phyloP scores from a whole-genome alignment of 2,888 invertebrate species.

The Dasysyrphus tricinctus region DNA sequence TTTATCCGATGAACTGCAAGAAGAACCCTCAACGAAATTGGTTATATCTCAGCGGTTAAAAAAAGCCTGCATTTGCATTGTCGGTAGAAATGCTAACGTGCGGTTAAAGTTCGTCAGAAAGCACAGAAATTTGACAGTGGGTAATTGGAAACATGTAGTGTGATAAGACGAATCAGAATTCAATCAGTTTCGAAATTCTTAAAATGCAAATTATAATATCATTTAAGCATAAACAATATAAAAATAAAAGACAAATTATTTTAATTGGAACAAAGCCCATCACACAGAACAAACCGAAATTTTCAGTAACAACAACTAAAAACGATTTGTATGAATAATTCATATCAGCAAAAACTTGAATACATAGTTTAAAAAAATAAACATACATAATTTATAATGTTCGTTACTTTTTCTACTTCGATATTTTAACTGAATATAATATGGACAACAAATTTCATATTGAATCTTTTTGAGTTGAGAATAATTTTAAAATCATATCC shows the following conservation, averaged over 20 bases:
- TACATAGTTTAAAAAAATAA: not conserved
- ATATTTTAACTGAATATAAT: not conserved
- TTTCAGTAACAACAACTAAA: not conserved
- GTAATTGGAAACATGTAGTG: too few species aligned
- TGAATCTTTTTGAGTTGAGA: not conserved
- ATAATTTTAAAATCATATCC: slow-evolving; percentile 1
- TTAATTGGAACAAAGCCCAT: not conserved
- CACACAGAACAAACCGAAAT: not conserved
- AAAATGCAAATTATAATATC: too few species aligned
- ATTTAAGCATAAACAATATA: too few species aligned
- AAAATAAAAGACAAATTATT: not conserved
- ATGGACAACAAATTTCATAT: slow-evolving; percentile 10
- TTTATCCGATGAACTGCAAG: too few species aligned
- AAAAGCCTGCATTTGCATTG: too few species aligned
- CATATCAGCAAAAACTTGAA: not conserved
- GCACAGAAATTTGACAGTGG: too few species aligned
- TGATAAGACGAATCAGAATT: too few species aligned
- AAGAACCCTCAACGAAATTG: too few species aligned
- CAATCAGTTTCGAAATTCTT: too few species aligned
- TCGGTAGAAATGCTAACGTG: too few species aligned
- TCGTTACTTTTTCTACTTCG: not conserved
- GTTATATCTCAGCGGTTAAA: too few species aligned
- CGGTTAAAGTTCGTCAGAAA: too few species aligned
- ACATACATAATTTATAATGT: slow-evolving; percentile 4
- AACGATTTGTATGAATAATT: slow-evolving; percentile 1